These are phyloP conservation scores for Diglossa cyanea DNA, from an alignment of 2,797 vertebrate species.

Conservation along the genomic window DNA sequence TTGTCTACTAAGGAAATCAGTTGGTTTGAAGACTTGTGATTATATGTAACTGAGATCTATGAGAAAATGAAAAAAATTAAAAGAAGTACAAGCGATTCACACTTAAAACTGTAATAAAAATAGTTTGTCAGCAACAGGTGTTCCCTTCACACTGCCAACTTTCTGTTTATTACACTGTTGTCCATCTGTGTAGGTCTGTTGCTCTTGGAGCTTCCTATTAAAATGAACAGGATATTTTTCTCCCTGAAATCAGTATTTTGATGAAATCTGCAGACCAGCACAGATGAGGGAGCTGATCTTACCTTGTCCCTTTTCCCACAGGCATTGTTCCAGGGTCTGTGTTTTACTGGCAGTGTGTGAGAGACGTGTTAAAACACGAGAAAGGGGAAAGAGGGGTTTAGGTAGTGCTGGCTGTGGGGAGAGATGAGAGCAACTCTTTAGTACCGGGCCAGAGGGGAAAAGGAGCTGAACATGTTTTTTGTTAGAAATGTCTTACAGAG, in stretches of 20 bases:
- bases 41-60: not conserved
- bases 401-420: accelerated
- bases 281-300: not conserved
- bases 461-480: not conserved
- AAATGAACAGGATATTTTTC: not conserved
- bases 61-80: not conserved
- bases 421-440: not conserved
- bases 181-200: not conserved
- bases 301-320: not conserved
- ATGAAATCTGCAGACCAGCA: not conserved
- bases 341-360: not conserved
- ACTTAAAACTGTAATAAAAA: not conserved
- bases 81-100: not conserved
- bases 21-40: not conserved
- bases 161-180: not conserved
- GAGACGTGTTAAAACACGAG: accelerated
- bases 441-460: not conserved
- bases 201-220: not conserved
- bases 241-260: not conserved
- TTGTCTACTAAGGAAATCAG: not conserved
- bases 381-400: not conserved
- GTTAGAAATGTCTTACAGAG: not conserved
- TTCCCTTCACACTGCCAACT: not conserved
- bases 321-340: not conserved
- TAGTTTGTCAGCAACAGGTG: not conserved